Percentiles rank a stretch among this genome's conserved stretches.
Evolutionary conservation across 2,797 vertebrate species (phyloP).

Genomic region (Acanthurus tractus): DNA sequence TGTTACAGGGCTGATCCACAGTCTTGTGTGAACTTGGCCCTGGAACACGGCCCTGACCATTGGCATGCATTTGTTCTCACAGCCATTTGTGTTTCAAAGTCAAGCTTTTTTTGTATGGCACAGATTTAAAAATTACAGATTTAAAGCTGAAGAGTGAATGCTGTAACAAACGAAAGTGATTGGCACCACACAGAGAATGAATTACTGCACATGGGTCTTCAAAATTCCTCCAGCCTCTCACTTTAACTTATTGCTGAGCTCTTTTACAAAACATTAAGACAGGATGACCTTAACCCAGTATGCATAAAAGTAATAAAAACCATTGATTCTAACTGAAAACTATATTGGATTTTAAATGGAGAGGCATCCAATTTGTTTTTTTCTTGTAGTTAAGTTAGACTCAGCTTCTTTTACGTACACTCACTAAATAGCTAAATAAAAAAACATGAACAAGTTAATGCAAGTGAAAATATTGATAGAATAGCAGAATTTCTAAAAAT

Average conservation of each 20-base stretch:
- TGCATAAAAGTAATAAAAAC: neutral
- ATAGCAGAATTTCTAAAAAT: too few species aligned
- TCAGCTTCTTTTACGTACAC: too few species aligned
- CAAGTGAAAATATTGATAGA: too few species aligned
- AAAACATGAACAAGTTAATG: too few species aligned
- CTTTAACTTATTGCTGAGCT: neutral
- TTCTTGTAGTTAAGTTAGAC: neutral
- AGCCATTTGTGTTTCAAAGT: slow-evolving; percentile 38
- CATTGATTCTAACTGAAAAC: neutral
- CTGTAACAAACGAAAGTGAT: neutral
- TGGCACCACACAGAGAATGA: neutral
- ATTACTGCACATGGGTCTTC: neutral
- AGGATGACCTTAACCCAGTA: slow-evolving; percentile 8
- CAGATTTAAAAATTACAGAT: neutral
- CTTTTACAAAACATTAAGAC: neutral
- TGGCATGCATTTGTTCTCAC: slow-evolving; percentile 26
- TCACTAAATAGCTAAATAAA: too few species aligned
- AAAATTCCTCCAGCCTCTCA: neutral
- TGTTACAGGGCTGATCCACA: slow-evolving; percentile 5
- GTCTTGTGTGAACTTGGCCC: slow-evolving; percentile 22
- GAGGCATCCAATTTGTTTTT: too few species aligned
- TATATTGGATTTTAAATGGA: neutral
- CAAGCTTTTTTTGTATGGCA: neutral
- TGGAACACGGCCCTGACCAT: neutral
- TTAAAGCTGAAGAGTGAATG: neutral